Evolutionary conservation across 2,797 vertebrate genomes (phyloP), one percentile per base, ranked within the genome.

Genomic region (Pseudomugil tenellus): DNA sequence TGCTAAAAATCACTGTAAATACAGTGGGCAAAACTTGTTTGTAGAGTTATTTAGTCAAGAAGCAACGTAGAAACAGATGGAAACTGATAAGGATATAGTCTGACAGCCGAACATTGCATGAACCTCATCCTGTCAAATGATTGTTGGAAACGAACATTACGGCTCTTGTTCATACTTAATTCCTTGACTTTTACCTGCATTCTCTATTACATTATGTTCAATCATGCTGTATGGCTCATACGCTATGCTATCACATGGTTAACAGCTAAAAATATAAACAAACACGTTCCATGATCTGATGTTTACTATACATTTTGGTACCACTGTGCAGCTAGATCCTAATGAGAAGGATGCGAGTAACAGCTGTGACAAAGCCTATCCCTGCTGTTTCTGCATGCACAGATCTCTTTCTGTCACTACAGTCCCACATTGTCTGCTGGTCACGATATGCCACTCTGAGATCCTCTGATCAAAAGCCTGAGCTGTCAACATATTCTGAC

Each of bases 391-490:
- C 73, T 74, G 72, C 60, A 60, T 72, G 80, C 77, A 71, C 37
- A 58, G 77, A 89, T 82, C 66, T 74, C 76, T 43, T 74, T 72
- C 84, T 87, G 89, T 88, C 88, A 81, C 84, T 81, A 74, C 67
- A 58, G 73, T 72, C 77, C 58, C 77, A 65, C 76, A 80, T 88
- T 86, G 85, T 84, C 74, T 67, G 69, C 64, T 37, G 81, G 88
- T 81, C 91, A 86, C 75, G 76, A 90, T 79, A 86, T 58, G 69
- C 78, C 82, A 74, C 58, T 52, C 72, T 71, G 85, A 87, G 75
- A 84, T 72, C 54, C 37, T 37, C 77, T 92, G 89, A 93, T 93
- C 91, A 93, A 90, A 93, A 85, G 83, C 77, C 62, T 1, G n/a
- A 78, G 77, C 84, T 90, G 85, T 88, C 86, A 83, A 68, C 72